Base-by-base conservation (phyloP, 2,888 invertebrate species). In the Caradrina clavipalpis region DNA sequence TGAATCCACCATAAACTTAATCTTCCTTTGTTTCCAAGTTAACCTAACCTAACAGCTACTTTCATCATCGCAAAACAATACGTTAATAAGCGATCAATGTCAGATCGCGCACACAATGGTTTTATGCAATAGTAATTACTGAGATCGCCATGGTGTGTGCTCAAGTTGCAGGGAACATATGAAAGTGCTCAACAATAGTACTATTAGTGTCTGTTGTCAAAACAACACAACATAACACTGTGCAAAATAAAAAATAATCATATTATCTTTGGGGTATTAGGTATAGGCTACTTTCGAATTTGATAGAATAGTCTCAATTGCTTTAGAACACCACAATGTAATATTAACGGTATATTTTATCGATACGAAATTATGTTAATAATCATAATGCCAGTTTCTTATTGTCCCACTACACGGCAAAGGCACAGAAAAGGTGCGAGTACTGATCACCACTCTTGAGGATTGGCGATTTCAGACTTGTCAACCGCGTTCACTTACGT, bases 71-170 rank as follows among this genome's bases (percentile, higher is more conserved):
- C 51, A 53, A 72, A 73, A 83, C 80, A 74, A 74, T 67, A 64
- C 66, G 21, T 69, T 58, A 71, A 82, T 86, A 81, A 81, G 83
- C 82, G 86, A 91, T 91, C 92, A 91, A 91, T 90, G 87, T 90
- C 89, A 90, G 84, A 84, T 81, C 79, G 62, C 26, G 56, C 86
- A 86, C 62, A 93, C 92, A 93, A 92, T 91, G 74, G 87, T 65
- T 56, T 73, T 73, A 90, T 88, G 87, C 89, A 93, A 94, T 82
- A 72, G 78, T 82, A 82, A 88, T 90, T 88, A 90, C 88, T 82
- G 74, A 75, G 85, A 85, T 84, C 83, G 80, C 74, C 79, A 82
- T 51, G 60, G 56, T 62, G 51, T 26, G 31, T 31, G 39, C 65
- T 54, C 45, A 61, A 57, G 56, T 31, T 61, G 31, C 51, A 17